Conservation (phyloP, 2,797 vertebrate species). For the Sarcophilus harrisii region DNA sequence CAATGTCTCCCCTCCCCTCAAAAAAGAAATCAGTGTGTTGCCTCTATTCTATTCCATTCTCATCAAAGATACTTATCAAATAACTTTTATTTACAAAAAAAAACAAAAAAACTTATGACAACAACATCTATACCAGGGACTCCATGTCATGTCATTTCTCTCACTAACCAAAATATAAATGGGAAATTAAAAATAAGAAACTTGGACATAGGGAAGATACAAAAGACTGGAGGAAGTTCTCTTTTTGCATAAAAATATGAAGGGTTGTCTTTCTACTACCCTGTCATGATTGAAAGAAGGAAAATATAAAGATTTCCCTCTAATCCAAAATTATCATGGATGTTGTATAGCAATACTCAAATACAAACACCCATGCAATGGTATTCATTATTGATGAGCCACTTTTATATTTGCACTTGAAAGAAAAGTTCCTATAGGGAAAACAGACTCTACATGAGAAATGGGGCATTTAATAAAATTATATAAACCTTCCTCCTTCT, state of each 20-base stretch:
- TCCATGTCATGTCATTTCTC: background rate
- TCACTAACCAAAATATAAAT: background rate
- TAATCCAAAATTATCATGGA: background rate
- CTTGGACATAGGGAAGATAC: background rate
- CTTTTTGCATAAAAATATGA: background rate
- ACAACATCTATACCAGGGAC: background rate
- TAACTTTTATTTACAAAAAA: background rate
- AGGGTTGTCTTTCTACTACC: background rate
- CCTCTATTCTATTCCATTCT: background rate
- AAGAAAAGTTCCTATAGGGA: no score
- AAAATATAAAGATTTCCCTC: background rate
- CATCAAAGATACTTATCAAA: background rate
- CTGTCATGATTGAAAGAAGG: background rate
- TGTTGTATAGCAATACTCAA: background rate
- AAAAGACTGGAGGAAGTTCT: background rate
- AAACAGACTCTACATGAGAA: no score
- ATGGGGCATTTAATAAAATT: no score
- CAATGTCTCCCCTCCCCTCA: no score
- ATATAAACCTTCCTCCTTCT: background rate
- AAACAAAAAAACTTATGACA: background rate
- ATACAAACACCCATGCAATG: no score
- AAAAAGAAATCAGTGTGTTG: no score
- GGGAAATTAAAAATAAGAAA: background rate
- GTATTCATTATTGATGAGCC: no score
- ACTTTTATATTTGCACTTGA: no score